Evolutionary conservation across 2,888 invertebrate species (phyloP).

Genomic region (Antheraea assamensis): DNA sequence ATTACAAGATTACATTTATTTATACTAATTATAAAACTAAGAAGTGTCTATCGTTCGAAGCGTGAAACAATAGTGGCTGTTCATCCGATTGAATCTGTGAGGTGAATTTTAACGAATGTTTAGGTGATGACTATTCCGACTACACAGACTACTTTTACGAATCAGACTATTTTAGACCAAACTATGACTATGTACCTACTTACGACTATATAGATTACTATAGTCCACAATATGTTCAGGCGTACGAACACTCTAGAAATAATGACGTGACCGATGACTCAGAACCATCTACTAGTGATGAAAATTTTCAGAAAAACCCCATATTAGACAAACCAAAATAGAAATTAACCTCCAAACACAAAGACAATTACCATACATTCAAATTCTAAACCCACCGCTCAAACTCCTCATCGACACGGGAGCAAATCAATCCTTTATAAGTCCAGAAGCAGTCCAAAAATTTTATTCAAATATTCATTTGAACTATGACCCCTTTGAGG

Average conservation of each 20-base stretch:
- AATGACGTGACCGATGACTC: background rate
- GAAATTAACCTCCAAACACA: conserved; percentile 35
- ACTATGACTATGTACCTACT: background rate
- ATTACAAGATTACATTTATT: too few relatives aligned
- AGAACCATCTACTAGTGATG: background rate
- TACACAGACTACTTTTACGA: background rate
- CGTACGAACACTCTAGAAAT: background rate
- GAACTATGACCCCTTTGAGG: too few relatives aligned
- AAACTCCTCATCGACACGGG: conserved; percentile 37
- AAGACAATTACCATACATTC: conserved; percentile 32
- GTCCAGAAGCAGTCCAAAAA: conserved; percentile 30
- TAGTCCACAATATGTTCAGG: background rate
- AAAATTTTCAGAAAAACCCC: conserved; percentile 30
- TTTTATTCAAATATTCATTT: conserved; percentile 24
- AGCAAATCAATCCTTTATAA: conserved; percentile 36
- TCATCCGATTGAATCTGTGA: too few relatives aligned
- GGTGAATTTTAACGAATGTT: too few relatives aligned
- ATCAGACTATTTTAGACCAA: background rate
- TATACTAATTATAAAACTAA: too few relatives aligned
- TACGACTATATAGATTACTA: background rate
- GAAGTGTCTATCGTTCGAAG: too few relatives aligned
- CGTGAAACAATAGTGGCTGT: too few relatives aligned
- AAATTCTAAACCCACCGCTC: conserved; percentile 32
- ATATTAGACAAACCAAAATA: conserved; percentile 30
- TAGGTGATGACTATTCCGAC: too few relatives aligned